phyloP scores from a whole-genome alignment of 2,113 vertebrate genomes.

The Pedionomus torquatus region DNA sequence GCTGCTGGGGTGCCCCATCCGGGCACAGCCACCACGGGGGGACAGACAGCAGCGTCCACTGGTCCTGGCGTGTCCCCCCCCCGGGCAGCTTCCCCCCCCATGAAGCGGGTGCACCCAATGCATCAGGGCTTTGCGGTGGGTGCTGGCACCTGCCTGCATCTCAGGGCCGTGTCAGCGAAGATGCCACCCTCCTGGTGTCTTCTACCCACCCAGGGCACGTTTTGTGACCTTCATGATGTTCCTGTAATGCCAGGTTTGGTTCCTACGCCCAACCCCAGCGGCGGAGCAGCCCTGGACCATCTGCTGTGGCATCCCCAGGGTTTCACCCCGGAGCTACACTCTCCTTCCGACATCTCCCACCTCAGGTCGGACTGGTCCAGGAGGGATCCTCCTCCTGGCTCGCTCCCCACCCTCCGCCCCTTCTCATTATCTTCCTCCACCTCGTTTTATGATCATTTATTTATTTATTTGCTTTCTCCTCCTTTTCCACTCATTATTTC shows the following conservation, averaged over 20 bases:
- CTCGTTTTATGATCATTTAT: accelerated
- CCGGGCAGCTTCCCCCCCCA: accelerated
- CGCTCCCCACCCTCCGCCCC: accelerated
- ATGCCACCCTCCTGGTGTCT: background rate
- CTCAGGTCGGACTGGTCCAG: accelerated
- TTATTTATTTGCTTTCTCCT: background rate
- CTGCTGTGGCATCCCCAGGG: accelerated
- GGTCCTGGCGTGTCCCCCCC: background rate
- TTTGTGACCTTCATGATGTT: no score
- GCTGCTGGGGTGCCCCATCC: background rate
- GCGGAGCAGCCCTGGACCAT: accelerated
- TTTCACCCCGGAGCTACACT: accelerated
- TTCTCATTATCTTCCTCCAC: background rate
- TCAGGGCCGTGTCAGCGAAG: accelerated
- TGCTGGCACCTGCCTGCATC: background rate
- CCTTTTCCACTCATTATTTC: background rate
- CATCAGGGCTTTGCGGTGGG: accelerated
- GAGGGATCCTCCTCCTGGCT: background rate
- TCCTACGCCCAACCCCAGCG: accelerated
- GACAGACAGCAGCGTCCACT: no score
- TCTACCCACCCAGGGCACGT: accelerated
- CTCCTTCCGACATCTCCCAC: accelerated
- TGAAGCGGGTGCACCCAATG: background rate
- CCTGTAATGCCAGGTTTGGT: background rate
- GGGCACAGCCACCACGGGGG: accelerated